Conservation (phyloP, 2,797 vertebrate species). For the Cottoperca gobio region DNA sequence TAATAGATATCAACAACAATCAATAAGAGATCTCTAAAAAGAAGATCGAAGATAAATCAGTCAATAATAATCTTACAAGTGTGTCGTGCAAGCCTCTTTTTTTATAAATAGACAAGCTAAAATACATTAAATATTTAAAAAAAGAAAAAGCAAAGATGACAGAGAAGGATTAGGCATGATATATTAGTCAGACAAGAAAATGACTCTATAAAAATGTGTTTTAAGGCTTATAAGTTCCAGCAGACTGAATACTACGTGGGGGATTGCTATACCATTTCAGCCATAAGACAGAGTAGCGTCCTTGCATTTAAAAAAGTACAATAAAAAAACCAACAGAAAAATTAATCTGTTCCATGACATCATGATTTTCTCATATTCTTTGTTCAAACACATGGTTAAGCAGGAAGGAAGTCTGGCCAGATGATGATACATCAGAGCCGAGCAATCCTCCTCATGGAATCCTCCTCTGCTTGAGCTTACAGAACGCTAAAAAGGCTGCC, state of each 20-base stretch:
- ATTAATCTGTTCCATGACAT: not conserved
- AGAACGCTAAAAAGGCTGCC: slow-evolving; percentile 24
- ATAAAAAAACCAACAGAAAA: not conserved
- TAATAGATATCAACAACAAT: not conserved
- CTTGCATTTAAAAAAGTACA: not conserved
- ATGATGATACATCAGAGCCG: slow-evolving; percentile 35
- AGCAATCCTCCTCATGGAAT: slow-evolving; percentile 53
- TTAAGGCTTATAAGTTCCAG: not conserved
- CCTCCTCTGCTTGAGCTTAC: slow-evolving; percentile 33
- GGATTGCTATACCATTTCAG: not conserved
- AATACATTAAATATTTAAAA: not conserved
- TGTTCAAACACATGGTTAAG: slow-evolving; percentile 29
- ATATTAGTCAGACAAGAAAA: not conserved
- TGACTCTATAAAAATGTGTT: not conserved
- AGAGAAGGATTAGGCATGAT: not conserved
- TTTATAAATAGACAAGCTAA: too few relatives aligned
- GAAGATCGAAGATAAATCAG: too few relatives aligned
- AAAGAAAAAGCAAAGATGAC: not conserved
- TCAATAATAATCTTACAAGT: too few relatives aligned
- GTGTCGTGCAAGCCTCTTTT: too few relatives aligned
- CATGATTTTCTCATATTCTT: not conserved
- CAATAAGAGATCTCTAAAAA: not conserved
- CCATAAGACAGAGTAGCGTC: not conserved
- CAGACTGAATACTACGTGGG: not conserved
- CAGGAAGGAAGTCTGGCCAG: slow-evolving; percentile 36